Percentiles rank a stretch among this genome's conserved stretches.
These are phyloP conservation scores for Ploceus nigricollis DNA, from an alignment of 2,113 vertebrate species.

Conservation along the genomic window DNA sequence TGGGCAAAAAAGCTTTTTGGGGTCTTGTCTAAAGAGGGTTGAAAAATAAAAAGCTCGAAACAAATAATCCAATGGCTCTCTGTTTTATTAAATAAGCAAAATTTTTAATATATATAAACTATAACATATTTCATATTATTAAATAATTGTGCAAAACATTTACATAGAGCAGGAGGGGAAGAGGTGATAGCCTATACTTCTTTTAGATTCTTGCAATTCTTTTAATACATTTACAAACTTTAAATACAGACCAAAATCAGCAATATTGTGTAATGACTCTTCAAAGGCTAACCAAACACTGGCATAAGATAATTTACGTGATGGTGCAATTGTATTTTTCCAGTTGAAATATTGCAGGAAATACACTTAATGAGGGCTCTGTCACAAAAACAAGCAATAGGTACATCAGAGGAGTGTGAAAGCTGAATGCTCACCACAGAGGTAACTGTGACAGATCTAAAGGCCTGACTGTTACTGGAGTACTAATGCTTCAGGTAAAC, in stretches of 20 bases:
- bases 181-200: background rate
- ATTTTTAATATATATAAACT: background rate
- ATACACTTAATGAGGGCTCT: background rate
- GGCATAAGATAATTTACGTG: background rate
- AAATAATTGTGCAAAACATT: constrained; percentile 51
- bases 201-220: background rate
- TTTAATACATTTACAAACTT: background rate
- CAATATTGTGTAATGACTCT: background rate
- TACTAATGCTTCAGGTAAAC: background rate
- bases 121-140: constrained; percentile 13
- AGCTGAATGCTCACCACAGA: background rate
- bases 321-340: background rate
- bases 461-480: background rate
- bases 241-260: background rate
- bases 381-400: background rate
- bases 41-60: constrained; percentile 8
- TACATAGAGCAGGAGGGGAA: background rate
- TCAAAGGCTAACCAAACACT: background rate
- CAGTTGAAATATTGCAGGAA: background rate
- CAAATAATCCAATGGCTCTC: constrained; percentile 17
- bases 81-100: constrained; percentile 43
- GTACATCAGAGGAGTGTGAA: background rate
- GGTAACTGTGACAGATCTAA: background rate
- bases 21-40: background rate
- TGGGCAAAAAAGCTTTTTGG: background rate